Percentiles rank a stretch among this genome's conserved stretches.
Conservation (phyloP, 2,888 invertebrate species). For the Pegoplata infirma region DNA sequence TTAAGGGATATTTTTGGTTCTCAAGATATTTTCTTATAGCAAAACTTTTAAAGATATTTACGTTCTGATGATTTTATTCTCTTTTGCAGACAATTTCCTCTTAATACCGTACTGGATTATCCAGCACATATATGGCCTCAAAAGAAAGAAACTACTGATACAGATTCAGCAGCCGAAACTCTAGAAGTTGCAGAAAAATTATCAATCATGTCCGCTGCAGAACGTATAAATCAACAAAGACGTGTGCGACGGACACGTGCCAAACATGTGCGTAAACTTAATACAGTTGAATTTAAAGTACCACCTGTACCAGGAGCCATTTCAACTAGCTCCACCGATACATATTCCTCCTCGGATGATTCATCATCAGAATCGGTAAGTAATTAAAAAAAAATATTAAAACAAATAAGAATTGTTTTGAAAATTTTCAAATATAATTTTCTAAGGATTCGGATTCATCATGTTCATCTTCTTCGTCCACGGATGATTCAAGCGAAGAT, state of each 20-base stretch:
- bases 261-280: conserved; percentile 34
- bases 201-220: conserved; percentile 11
- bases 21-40: too few relatives aligned
- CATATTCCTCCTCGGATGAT: conserved; percentile 57
- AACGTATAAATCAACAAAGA: conserved; percentile 30
- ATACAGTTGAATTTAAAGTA: conserved; percentile 51
- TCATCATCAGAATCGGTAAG: conserved; percentile 67
- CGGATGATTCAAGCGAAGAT: conserved; percentile 65
- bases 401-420: background rate
- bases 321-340: conserved; percentile 54
- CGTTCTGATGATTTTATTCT: too few relatives aligned
- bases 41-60: too few relatives aligned
- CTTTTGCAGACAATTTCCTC: conserved; percentile 89
- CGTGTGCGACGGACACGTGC: conserved; percentile 52
- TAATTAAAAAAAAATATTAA: background rate
- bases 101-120: conserved; percentile 88
- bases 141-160: conserved; percentile 46
- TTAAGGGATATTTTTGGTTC: too few relatives aligned
- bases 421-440: background rate
- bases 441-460: conserved; percentile 59
- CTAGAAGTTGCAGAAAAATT: conserved; percentile 16
- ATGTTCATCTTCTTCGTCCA: conserved; percentile 34
- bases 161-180: conserved; percentile 56
- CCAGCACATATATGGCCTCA: conserved; percentile 45
- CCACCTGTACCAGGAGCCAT: conserved; percentile 44